phyloP scores from a whole-genome alignment of 2,888 invertebrate species.

The Trichacis sp. region DNA sequence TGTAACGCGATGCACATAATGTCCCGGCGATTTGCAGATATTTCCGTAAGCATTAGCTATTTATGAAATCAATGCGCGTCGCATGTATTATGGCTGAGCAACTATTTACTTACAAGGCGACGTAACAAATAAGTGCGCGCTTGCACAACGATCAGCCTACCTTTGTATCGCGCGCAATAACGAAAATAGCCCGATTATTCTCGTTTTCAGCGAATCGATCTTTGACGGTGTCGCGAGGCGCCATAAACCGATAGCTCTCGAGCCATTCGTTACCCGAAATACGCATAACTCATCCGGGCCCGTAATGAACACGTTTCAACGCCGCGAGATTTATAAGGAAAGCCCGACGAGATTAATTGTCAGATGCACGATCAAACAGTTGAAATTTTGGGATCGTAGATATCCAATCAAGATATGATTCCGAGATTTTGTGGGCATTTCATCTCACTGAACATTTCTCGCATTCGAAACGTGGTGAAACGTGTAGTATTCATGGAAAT shows the following conservation, averaged over 20 bases:
- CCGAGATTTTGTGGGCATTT: too few relatives aligned
- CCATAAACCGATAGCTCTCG: background rate
- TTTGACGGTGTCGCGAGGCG: conserved; percentile 12
- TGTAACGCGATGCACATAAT: conserved; percentile 14
- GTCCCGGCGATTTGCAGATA: conserved; percentile 18
- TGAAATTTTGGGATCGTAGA: too few relatives aligned
- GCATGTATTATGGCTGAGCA: conserved; percentile 31
- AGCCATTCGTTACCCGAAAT: background rate
- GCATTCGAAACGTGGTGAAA: too few relatives aligned
- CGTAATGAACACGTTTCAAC: too few relatives aligned
- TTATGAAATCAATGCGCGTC: conserved; percentile 37
- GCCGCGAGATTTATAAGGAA: too few relatives aligned
- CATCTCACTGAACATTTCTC: too few relatives aligned
- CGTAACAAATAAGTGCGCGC: conserved; percentile 56
- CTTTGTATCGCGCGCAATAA: conserved; percentile 63
- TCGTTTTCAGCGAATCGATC: conserved; percentile 48
- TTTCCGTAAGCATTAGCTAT: conserved; percentile 34
- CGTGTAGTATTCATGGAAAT: too few relatives aligned
- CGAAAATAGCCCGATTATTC: conserved; percentile 60
- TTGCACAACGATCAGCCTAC: conserved; percentile 58
- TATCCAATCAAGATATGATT: too few relatives aligned
- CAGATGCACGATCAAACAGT: too few relatives aligned
- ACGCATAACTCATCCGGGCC: background rate
- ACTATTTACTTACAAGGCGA: conserved; percentile 46
- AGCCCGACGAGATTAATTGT: background rate